Evolutionary conservation across 2,113 vertebrate genomes (phyloP).

Genomic region (Seriola quinqueradiata): DNA sequence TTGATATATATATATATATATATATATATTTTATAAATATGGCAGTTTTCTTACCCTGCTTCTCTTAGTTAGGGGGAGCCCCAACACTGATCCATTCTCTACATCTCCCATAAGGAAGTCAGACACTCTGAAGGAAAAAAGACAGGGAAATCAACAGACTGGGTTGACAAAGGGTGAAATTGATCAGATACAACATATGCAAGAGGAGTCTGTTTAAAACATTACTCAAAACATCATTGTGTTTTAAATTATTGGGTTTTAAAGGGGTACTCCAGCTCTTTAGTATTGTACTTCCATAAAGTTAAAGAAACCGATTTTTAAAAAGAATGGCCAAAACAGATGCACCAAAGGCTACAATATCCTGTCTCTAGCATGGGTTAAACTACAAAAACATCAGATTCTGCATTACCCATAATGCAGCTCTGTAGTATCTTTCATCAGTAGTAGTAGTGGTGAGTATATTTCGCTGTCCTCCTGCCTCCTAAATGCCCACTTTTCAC

Average conservation of each 20-base stretch:
- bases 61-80: constrained; percentile 91
- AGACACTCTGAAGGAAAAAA: constrained; percentile 89
- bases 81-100: constrained; percentile 93
- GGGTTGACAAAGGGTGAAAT: background rate
- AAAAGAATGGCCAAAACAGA: background rate
- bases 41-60: constrained; percentile 88
- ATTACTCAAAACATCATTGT: background rate
- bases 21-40: background rate
- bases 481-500: background rate
- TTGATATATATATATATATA: too few species aligned
- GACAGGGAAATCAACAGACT: background rate
- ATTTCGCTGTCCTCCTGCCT: background rate
- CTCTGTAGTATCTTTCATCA: background rate
- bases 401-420: background rate
- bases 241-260: background rate
- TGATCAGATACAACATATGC: background rate
- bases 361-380: background rate
- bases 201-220: background rate
- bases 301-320: background rate
- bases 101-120: constrained; percentile 99
- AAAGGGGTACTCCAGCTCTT: background rate
- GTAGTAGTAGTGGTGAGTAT: too few species aligned
- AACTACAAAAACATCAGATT: background rate
- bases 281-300: background rate
- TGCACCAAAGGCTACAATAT: background rate